phyloP scores from a whole-genome alignment of 2,888 invertebrate genomes.

The Cataglyphis rosenhaueri region DNA sequence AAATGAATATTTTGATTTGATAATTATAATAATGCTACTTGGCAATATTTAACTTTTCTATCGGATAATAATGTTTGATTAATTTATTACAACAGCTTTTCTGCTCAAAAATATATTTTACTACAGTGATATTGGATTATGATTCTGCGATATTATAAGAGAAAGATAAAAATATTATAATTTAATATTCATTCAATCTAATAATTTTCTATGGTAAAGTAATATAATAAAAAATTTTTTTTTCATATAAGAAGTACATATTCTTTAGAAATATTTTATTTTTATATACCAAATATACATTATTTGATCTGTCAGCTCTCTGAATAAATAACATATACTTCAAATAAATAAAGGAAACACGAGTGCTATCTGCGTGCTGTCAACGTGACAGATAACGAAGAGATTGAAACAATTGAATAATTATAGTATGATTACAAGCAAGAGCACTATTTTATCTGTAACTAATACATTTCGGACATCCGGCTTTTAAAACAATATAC shows the following conservation, averaged over 20 bases:
- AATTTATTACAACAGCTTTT: background rate
- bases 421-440: slow-evolving; percentile 15
- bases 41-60: background rate
- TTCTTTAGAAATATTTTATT: background rate
- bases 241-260: background rate
- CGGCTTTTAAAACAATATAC: slow-evolving; percentile 42
- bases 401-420: slow-evolving; percentile 51
- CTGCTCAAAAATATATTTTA: background rate
- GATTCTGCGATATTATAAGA: background rate
- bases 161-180: background rate
- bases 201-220: background rate
- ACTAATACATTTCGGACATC: slow-evolving; percentile 51
- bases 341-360: slow-evolving; percentile 20
- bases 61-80: background rate
- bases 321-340: background rate
- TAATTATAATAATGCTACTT: background rate
- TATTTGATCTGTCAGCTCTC: background rate
- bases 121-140: background rate
- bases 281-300: background rate
- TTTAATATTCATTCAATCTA: background rate
- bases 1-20: slow-evolving; percentile 1
- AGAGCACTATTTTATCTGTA: slow-evolving; percentile 47
- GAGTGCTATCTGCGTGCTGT: slow-evolving; percentile 32
- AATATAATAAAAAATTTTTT: background rate
- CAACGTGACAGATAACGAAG: slow-evolving; percentile 38